These are phyloP conservation scores for Xylota segnis DNA, from an alignment of 2,888 invertebrate genomes.

Conservation along the genomic window DNA sequence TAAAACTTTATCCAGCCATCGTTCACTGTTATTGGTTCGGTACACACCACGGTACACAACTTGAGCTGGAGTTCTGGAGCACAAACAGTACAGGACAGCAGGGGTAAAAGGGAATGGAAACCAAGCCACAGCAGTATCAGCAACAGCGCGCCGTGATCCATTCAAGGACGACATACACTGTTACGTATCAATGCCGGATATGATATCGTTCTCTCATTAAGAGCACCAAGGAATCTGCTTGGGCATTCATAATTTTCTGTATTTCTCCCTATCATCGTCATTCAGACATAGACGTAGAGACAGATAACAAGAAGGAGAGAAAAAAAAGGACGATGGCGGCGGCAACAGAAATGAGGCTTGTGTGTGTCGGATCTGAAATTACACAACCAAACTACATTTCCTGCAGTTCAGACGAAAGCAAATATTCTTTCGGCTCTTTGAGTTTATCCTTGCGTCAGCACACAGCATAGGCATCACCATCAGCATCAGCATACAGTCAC, in stretches of 20 bases:
- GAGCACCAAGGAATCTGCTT: slow-evolving; percentile 29
- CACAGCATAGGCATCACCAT: neutral
- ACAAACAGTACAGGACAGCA: too few relatives aligned
- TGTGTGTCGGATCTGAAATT: slow-evolving; percentile 24
- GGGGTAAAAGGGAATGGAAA: neutral
- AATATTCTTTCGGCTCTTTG: slow-evolving; percentile 13
- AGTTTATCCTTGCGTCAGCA: slow-evolving; percentile 29
- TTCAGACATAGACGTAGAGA: slow-evolving; percentile 1
- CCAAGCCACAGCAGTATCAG: slow-evolving; percentile 9
- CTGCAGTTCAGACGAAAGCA: slow-evolving; percentile 37
- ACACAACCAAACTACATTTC: slow-evolving; percentile 46
- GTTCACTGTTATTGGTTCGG: slow-evolving; percentile 24
- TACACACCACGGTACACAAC: slow-evolving; percentile 40
- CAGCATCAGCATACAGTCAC: slow-evolving; percentile 18
- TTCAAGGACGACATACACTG: slow-evolving; percentile 21
- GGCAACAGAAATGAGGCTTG: neutral
- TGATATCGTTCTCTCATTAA: slow-evolving; percentile 45
- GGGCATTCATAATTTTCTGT: slow-evolving; percentile 48
- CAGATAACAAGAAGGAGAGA: neutral
- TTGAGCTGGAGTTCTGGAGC: neutral
- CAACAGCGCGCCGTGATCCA: slow-evolving; percentile 16
- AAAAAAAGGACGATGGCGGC: neutral
- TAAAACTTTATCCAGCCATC: slow-evolving; percentile 38
- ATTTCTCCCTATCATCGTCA: slow-evolving; percentile 6
- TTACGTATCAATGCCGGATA: slow-evolving; percentile 28